Evolutionary conservation across 2,888 invertebrate species (phyloP).

Genomic region (Epinotia demarniana): DNA sequence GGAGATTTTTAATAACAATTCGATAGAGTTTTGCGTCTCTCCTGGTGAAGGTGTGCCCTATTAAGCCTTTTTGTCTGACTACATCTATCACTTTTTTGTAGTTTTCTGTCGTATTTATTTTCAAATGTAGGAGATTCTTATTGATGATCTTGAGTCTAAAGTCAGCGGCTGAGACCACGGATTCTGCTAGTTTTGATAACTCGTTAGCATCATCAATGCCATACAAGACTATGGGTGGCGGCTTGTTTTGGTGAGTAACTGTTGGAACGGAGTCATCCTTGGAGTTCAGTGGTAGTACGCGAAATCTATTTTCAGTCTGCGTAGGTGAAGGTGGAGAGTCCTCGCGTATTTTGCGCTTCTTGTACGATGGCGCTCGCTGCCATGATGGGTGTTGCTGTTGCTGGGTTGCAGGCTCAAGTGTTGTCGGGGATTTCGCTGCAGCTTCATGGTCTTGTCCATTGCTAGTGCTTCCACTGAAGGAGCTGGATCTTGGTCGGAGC

Average conservation of each 20-base stretch:
- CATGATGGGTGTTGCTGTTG: background rate
- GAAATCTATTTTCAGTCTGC: background rate
- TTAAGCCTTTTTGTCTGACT: conserved; percentile 1
- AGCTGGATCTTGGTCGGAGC: background rate
- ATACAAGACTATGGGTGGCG: conserved; percentile 4
- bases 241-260: background rate
- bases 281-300: background rate
- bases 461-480: background rate
- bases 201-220: background rate
- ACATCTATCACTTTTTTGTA: background rate
- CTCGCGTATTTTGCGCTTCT: background rate
- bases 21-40: background rate
- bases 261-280: background rate
- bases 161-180: background rate
- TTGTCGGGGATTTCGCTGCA: background rate
- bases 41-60: background rate
- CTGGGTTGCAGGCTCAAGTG: background rate
- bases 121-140: background rate
- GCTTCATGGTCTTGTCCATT: background rate
- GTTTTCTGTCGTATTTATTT: background rate
- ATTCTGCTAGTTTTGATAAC: background rate
- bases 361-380: conserved; percentile 1
- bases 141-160: background rate
- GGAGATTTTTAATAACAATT: conserved; percentile 12
- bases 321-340: conserved; percentile 1